These are phyloP conservation scores for Pristionchus japonicus DNA, from an alignment of 2,888 invertebrate species.

Conservation along the genomic window DNA sequence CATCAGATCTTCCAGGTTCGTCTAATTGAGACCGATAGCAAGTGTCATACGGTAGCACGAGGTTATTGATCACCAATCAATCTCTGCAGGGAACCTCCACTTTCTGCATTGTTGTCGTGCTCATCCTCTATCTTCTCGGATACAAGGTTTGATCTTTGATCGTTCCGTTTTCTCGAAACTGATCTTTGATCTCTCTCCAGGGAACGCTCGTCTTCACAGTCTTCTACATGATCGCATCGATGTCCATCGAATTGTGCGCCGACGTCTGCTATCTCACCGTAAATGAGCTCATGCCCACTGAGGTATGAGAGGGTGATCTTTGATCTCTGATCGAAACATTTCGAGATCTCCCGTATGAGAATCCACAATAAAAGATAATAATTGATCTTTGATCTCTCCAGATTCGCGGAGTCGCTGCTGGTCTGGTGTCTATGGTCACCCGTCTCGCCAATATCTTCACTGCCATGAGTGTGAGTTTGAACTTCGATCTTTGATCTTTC, in stretches of 20 bases:
- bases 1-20: slow-evolving; percentile 11
- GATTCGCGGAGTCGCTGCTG: slow-evolving; percentile 24
- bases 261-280: slow-evolving; percentile 31
- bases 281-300: slow-evolving; percentile 31
- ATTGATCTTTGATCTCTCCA: slow-evolving; percentile 13
- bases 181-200: neutral
- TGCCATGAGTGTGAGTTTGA: slow-evolving; percentile 21
- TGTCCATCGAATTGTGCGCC: slow-evolving; percentile 23
- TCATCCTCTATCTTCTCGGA: slow-evolving; percentile 9
- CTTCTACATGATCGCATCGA: slow-evolving; percentile 39
- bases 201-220: slow-evolving; percentile 31
- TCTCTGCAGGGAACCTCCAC: neutral
- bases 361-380: too few relatives aligned
- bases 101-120: neutral
- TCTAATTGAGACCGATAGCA: too few relatives aligned
- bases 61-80: neutral
- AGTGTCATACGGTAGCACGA: too few relatives aligned
- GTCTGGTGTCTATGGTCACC: neutral
- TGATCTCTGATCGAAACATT: neutral
- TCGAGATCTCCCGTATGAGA: too few relatives aligned
- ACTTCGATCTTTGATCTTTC: slow-evolving; percentile 37
- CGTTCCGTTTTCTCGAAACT: neutral
- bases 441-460: slow-evolving; percentile 24
- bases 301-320: neutral
- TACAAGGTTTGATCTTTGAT: neutral